Evolutionary conservation across 2,888 invertebrate genomes (phyloP).

Genomic region (Tryphoninae sp.): DNA sequence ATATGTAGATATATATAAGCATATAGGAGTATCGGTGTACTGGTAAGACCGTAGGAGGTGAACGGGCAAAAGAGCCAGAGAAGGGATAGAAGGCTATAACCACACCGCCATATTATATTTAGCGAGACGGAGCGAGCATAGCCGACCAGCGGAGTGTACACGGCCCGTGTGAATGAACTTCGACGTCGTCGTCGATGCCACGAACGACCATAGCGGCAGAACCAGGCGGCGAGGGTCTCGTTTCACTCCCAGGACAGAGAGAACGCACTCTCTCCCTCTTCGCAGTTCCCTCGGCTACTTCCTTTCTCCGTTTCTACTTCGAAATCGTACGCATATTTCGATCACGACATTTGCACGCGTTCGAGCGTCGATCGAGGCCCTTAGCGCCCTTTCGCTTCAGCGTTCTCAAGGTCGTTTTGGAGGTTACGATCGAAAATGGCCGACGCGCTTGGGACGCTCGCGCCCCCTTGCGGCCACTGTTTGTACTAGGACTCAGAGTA

Average conservation of each 20-base stretch:
- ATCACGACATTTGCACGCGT: too few species aligned
- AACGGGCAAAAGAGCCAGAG: slow-evolving; percentile 39
- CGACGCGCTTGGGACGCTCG: too few species aligned
- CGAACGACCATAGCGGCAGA: not conserved
- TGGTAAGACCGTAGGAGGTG: slow-evolving; percentile 40
- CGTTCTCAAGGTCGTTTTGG: too few species aligned
- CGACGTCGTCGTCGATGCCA: slow-evolving; percentile 62
- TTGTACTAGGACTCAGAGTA: too few species aligned
- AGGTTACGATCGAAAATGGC: too few species aligned
- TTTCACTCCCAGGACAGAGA: not conserved
- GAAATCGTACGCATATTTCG: too few species aligned
- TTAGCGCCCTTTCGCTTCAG: too few species aligned
- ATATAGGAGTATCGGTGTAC: slow-evolving; percentile 13
- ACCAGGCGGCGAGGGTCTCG: not conserved
- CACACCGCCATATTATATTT: slow-evolving; percentile 78
- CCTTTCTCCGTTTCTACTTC: too few species aligned
- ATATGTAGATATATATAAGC: not conserved
- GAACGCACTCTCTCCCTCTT: not conserved
- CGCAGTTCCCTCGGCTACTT: too few species aligned
- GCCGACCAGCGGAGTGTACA: slow-evolving; percentile 34
- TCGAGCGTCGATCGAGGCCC: too few species aligned
- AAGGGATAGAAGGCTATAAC: slow-evolving; percentile 66
- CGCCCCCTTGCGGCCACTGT: too few species aligned
- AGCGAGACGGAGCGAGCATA: slow-evolving; percentile 69
- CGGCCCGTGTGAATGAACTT: slow-evolving; percentile 79